phyloP scores from a whole-genome alignment of 2,113 vertebrate genomes.

The Cervus canadensis region DNA sequence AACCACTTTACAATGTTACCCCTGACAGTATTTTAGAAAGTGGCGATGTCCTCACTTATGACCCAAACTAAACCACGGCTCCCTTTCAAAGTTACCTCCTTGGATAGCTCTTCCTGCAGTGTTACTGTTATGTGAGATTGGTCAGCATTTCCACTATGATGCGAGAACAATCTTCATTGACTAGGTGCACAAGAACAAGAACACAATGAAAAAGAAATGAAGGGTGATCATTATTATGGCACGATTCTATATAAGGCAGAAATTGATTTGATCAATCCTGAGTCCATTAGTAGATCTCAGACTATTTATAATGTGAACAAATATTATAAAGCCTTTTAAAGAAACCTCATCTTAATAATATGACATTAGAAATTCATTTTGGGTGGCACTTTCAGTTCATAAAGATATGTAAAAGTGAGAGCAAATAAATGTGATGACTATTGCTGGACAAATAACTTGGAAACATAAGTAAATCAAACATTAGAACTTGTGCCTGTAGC shows the following conservation, averaged over 20 bases:
- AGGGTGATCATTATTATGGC: not conserved
- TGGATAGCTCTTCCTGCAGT: not conserved
- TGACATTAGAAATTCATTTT: not conserved
- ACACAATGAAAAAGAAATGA: not conserved
- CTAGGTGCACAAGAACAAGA: not conserved
- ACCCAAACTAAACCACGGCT: not conserved
- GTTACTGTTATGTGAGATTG: not conserved
- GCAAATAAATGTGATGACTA: not conserved
- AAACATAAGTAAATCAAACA: conserved; percentile 5
- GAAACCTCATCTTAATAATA: not conserved
- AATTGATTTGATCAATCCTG: not conserved
- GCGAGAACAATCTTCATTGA: not conserved
- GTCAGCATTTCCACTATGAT: not conserved
- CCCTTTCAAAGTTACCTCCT: not conserved
- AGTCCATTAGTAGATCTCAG: not conserved
- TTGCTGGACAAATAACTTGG: not conserved
- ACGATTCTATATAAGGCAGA: not conserved
- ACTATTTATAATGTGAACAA: not conserved
- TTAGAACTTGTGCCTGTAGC: not conserved
- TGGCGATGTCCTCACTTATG: not conserved
- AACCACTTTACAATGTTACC: not conserved
- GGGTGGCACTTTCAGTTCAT: not conserved
- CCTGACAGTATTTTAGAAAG: not conserved
- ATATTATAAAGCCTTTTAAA: not conserved
- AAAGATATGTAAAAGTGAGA: not conserved